A percentile compares a stretch with the other conserved stretches of the same genome.
Evolutionary conservation across 92 coral and sea anemone species (phyloP).

Genomic region (Umimayanthus chanpuru): DNA sequence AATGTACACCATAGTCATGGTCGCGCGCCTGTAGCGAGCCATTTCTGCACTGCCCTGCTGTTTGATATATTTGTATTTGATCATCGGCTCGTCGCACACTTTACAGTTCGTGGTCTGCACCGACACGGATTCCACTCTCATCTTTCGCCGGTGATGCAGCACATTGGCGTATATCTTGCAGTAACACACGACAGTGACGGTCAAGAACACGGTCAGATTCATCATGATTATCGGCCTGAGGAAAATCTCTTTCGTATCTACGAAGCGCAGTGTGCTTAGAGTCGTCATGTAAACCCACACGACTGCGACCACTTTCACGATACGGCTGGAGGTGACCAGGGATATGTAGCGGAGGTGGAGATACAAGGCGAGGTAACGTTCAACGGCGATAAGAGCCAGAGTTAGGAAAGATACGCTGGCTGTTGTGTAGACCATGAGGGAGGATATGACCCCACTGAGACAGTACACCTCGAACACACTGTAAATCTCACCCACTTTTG

Average conservation of each 20-base stretch:
- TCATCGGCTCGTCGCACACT: background rate
- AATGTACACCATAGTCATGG: conserved; percentile 31
- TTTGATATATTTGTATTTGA: no score
- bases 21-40: conserved; percentile 39
- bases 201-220: background rate
- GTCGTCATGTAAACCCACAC: conserved; percentile 17
- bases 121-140: conserved; percentile 7
- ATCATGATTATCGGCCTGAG: conserved; percentile 24
- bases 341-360: conserved; percentile 34
- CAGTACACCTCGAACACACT: conserved; percentile 2
- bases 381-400: conserved; percentile 35
- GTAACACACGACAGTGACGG: conserved; percentile 31
- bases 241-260: conserved; percentile 10
- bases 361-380: conserved; percentile 30
- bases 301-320: background rate
- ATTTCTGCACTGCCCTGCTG: conserved; percentile 3
- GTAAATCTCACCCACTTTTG: conserved; percentile 20
- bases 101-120: background rate
- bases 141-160: conserved; percentile 21
- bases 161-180: conserved; percentile 25
- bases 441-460: conserved; percentile 13
- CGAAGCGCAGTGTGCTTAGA: conserved; percentile 19
- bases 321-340: conserved; percentile 26
- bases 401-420: conserved; percentile 37
- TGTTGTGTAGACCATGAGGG: conserved; percentile 11